A percentile compares a stretch with the other conserved stretches of the same genome.
These are phyloP conservation scores for Bucco capensis DNA, from an alignment of 2,113 vertebrate species.

Conservation along the genomic window DNA sequence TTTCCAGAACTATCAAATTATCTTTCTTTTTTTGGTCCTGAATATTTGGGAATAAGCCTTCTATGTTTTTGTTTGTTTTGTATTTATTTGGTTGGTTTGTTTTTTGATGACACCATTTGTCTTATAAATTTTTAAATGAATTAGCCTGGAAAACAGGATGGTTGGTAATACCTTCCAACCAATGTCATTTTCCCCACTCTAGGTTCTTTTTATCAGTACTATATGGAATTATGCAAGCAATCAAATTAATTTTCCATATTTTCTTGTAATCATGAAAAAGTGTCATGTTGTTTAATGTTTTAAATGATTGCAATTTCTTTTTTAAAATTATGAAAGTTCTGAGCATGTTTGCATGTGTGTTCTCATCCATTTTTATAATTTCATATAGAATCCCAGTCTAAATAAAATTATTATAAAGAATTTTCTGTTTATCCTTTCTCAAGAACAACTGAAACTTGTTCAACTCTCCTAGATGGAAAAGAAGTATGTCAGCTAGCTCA, in stretches of 20 bases:
- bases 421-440: neutral
- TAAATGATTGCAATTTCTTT: neutral
- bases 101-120: rapidly evolving
- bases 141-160: neutral
- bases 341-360: neutral
- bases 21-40: neutral
- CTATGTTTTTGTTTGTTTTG: no score
- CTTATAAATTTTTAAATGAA: neutral
- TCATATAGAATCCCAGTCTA: neutral
- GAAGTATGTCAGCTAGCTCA: neutral
- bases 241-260: neutral
- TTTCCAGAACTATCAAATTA: neutral
- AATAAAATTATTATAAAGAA: neutral
- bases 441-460: neutral
- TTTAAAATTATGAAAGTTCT: neutral
- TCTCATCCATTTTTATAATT: neutral
- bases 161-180: neutral
- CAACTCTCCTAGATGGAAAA: neutral
- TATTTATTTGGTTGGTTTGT: rapidly evolving
- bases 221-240: neutral
- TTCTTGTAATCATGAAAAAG: neutral
- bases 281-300: neutral
- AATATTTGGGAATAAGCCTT: neutral
- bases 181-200: neutral
- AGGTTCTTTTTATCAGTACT: neutral